These are phyloP conservation scores for Sorex fumeus DNA, from an alignment of 2,113 vertebrate genomes.

Conservation along the genomic window DNA sequence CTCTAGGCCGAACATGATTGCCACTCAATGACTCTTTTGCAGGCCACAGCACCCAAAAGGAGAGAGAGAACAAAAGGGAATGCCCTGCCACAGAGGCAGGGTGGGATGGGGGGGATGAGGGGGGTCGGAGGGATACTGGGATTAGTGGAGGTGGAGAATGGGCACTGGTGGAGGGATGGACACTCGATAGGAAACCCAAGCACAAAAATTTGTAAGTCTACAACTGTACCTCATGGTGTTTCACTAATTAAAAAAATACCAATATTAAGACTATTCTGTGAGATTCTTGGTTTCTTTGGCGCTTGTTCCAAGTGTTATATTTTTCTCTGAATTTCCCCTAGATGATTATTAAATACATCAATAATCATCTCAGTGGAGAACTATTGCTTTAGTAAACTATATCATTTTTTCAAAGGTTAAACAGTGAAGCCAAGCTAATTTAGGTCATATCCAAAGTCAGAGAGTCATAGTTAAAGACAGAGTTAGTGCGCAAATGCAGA, in stretches of 20 bases:
- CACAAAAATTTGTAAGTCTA: too few relatives aligned
- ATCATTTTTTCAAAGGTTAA: slow-evolving; percentile 15
- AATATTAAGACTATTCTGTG: neutral
- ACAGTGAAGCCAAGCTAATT: neutral
- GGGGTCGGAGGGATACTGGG: too few relatives aligned
- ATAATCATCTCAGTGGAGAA: neutral
- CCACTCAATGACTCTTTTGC: too few relatives aligned
- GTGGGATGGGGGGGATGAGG: too few relatives aligned
- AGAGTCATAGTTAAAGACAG: neutral
- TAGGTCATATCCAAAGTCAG: neutral
- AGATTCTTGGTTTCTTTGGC: slow-evolving; percentile 2
- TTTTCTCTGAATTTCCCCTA: neutral
- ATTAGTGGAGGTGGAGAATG: too few relatives aligned
- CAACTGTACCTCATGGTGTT: too few relatives aligned
- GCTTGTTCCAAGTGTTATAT: neutral
- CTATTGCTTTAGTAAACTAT: neutral
- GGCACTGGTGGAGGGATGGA: too few relatives aligned
- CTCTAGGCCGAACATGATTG: too few relatives aligned
- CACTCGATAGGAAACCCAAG: too few relatives aligned
- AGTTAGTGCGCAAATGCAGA: neutral
- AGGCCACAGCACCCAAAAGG: too few relatives aligned
- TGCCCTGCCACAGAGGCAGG: too few relatives aligned
- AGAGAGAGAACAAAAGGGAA: too few relatives aligned
- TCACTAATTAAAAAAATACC: neutral
- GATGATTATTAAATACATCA: neutral